Conservation (phyloP, 2,888 invertebrate genomes). For the Caenorhabditis japonica region DNA sequence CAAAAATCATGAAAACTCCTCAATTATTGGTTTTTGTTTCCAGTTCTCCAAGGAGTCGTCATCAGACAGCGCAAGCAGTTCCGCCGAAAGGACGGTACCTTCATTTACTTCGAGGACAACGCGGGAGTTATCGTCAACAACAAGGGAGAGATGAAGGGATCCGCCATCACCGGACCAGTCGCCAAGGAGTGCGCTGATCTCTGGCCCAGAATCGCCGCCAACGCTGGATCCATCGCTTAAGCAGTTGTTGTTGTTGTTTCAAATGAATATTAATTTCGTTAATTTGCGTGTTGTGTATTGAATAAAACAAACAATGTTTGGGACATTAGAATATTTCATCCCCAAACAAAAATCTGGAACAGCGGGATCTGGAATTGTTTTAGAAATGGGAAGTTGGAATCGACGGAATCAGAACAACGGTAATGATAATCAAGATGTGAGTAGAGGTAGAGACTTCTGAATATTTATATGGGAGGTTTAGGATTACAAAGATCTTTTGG, state of each 20-base stretch:
- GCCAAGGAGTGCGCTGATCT: slow-evolving; percentile 99
- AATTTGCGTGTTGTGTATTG: background rate
- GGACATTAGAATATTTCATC: slow-evolving; percentile 19
- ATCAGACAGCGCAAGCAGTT: slow-evolving; percentile 98
- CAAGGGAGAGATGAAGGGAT: slow-evolving; percentile 99
- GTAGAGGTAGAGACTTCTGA: background rate
- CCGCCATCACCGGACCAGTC: slow-evolving; percentile 98
- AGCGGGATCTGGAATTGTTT: background rate
- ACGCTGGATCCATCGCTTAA: slow-evolving; percentile 97
- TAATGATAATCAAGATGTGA: slow-evolving; percentile 17
- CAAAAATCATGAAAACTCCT: background rate
- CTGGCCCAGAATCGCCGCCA: slow-evolving; percentile 99
- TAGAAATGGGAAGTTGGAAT: slow-evolving; percentile 44
- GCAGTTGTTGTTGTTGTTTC: slow-evolving; percentile 55
- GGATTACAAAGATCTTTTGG: slow-evolving; percentile 57
- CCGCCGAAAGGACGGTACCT: slow-evolving; percentile 97
- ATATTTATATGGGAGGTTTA: no score
- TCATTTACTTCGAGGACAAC: slow-evolving; percentile 94
- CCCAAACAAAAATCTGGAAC: no score
- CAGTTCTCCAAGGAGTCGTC: slow-evolving; percentile 99
- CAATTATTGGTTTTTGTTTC: slow-evolving; percentile 66
- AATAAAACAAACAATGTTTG: slow-evolving; percentile 10
- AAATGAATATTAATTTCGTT: slow-evolving; percentile 53
- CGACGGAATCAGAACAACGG: slow-evolving; percentile 27
- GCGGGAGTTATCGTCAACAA: slow-evolving; percentile 99